Evolutionary conservation across 2,113 vertebrate species (phyloP), one percentile per base, ranked within the genome.

Genomic region (Rhynchopsitta pachyrhyncha): DNA sequence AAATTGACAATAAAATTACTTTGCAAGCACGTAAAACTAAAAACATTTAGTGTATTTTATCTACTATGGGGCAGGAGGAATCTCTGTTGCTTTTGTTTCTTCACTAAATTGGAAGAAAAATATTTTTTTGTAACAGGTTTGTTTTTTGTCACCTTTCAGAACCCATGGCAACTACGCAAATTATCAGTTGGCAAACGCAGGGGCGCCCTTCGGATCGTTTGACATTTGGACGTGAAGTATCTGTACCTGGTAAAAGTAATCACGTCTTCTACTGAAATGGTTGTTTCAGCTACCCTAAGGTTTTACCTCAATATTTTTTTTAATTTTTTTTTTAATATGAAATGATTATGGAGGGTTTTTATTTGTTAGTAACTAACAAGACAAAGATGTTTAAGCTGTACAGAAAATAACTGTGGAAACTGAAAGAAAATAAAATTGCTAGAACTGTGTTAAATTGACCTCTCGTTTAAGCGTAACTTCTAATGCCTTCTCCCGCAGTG

Each of bases 41-140:
- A 78, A 88, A 41, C 13, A 18, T 23, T 25, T 17, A 16, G 5
- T 41, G 17, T 49, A 17, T 29, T 59, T 60, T 50, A 2, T 55
- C 9, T 62, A 2, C 18, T 6, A 2, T 25, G 9, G 2, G 4
- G 0, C 7, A 2, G 7, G 22, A 3, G 23, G 11, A 62, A 67
- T n/a, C 41, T 66, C 7, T 53, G 2, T 47, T 60, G 77, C 11
- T 47, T 69, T 33, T 7, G 7, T 63, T 73, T 79, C 5, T n/a
- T 70, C 4, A 25, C 3, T 78, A 44, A 81, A n/a, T 37, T 39
- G 9, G 63, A 77, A 57, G 2, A 60, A 70, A 27, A n/a, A 23
- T 35, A 15, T 23, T n/a, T 66, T 59, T 63, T 60, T 50, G 4
- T 78, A 69, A 86, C 16, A 5, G 6, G 12, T 44, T 86, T 69